phyloP scores from a whole-genome alignment of 2,113 vertebrate species.

The Cervus canadensis region DNA sequence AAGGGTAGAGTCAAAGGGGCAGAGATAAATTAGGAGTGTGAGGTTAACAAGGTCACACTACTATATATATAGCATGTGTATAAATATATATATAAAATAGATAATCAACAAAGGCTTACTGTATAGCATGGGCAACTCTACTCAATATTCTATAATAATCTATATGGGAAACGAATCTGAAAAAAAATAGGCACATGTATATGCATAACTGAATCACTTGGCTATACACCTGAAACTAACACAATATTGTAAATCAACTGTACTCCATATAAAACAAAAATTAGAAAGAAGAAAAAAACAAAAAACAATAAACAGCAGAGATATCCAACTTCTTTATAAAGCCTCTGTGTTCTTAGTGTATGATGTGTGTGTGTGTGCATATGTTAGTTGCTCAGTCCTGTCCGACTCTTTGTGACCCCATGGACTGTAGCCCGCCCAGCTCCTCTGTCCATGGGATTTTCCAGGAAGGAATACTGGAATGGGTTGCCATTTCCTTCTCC shows the following conservation, averaged over 20 bases:
- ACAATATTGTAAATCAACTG: not conserved
- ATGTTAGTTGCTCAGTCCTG: not conserved
- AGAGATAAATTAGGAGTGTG: not conserved
- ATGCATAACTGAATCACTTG: not conserved
- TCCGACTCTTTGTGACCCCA: not conserved
- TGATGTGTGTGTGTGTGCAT: too few relatives aligned
- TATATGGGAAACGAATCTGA: not conserved
- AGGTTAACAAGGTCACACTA: not conserved
- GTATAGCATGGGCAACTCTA: not conserved
- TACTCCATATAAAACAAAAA: not conserved
- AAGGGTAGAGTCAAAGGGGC: not conserved
- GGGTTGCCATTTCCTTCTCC: not conserved
- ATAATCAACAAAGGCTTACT: not conserved
- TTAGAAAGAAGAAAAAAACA: not conserved
- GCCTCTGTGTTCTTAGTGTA: not conserved
- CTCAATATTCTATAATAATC: not conserved
- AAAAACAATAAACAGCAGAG: not conserved
- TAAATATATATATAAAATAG: not conserved
- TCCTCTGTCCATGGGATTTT: not conserved
- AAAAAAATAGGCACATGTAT: not conserved
- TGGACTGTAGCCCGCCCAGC: not conserved
- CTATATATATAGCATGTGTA: not conserved
- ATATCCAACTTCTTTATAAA: not conserved
- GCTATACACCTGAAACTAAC: not conserved
- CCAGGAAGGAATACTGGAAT: not conserved